Evolutionary conservation across 2,888 invertebrate genomes (phyloP), one percentile per base, ranked within the genome.

Genomic region (Harmothoe impar): DNA sequence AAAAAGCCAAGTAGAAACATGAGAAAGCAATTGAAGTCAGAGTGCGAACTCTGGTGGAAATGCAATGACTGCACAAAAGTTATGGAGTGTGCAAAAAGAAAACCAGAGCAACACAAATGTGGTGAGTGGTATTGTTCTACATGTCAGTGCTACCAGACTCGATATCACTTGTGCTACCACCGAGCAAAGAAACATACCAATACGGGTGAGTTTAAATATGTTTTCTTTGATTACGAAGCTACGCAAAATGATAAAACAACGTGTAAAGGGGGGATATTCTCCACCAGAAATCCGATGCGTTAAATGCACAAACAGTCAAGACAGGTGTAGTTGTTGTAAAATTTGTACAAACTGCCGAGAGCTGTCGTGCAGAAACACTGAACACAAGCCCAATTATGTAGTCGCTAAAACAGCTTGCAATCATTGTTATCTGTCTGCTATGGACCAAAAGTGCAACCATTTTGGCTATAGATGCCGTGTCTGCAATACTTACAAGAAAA

Each of bases 381-480:
- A 31, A 31, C 81, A 81, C 23, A 81, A 81, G n/a, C 81, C 81
- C 33, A 81, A 81, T 81, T 81, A 20, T 81, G 81, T 35, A 5
- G 81, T 81, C 5, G 81, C 43, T 10, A 25, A 81, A 81, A 81
- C 17, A 10, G n/a, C 31, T 7, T 81, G 81, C 31, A 23, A 81
- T 23, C 7, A 31, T 10, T 81, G 81, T n/a, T 5, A 81, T 10
- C 10, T 31, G 10, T 15, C 20, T 15, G 31, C 81, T 17, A 7
- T 31, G 33, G 31, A 10, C 3, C 31, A 81, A 31, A 81, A 81
- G 33, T 81, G 81, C 33, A 81, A 7, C 10, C 5, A 5, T 7
- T 81, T 25, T 35, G 81, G 81, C 17, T 7, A 81, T 81, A 25
- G 81, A 31, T 81, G 81, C 33, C 7, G 7, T 31, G n/a, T 10